phyloP scores from a whole-genome alignment of 2,888 invertebrate species.

The Atherix ibis region DNA sequence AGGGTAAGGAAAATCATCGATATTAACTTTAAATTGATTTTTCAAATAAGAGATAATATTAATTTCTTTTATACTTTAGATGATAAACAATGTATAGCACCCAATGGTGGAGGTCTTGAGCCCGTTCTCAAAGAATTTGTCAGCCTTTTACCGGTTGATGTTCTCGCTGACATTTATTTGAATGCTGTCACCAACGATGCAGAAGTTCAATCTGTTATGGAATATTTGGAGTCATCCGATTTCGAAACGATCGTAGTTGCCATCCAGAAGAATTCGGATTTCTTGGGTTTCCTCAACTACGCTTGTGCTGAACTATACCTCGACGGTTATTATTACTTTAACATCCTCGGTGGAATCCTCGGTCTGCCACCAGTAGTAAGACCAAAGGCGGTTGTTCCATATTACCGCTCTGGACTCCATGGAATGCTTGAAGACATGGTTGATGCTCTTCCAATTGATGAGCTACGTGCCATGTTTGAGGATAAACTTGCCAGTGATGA shows the following conservation, averaged over 20 bases:
- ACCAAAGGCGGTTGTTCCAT: neutral
- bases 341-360: slow-evolving; percentile 7
- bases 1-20: no score
- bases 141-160: slow-evolving; percentile 3
- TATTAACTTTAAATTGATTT: no score
- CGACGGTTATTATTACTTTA: slow-evolving; percentile 9
- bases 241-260: slow-evolving; percentile 6
- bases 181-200: slow-evolving; percentile 6
- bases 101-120: slow-evolving; percentile 7
- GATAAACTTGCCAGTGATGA: slow-evolving; percentile 7
- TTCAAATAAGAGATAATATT: no score
- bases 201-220: slow-evolving; percentile 9
- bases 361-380: slow-evolving; percentile 7
- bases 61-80: no score
- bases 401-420: slow-evolving; percentile 6
- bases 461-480: slow-evolving; percentile 4
- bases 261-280: slow-evolving; percentile 2
- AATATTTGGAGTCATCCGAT: slow-evolving; percentile 6
- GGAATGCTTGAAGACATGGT: slow-evolving; percentile 6
- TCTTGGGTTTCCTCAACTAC: slow-evolving; percentile 2
- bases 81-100: slow-evolving; percentile 6
- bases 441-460: slow-evolving; percentile 6
- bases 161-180: slow-evolving; percentile 5
- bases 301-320: slow-evolving; percentile 8
- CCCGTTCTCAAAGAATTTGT: slow-evolving; percentile 7